Conservation (phyloP, 2,113 vertebrate genomes). For the Rutilus rutilus region DNA sequence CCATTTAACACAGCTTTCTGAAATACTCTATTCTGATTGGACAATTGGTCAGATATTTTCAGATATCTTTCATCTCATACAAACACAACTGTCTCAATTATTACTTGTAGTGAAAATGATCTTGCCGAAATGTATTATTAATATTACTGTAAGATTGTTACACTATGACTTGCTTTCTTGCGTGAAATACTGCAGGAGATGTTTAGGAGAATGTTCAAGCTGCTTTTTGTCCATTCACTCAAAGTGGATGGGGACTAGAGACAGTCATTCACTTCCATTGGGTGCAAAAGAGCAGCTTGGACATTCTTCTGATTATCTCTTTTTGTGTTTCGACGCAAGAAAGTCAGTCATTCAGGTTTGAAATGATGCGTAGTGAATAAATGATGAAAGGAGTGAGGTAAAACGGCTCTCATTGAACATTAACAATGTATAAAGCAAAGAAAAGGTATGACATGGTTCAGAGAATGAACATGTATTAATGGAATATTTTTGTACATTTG, state of each 20-base stretch:
- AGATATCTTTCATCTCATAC: too few relatives aligned
- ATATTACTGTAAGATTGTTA: too few relatives aligned
- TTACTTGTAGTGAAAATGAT: not conserved
- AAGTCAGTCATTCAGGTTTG: not conserved
- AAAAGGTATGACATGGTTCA: not conserved
- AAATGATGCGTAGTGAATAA: not conserved
- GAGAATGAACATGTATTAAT: not conserved
- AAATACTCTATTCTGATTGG: not conserved
- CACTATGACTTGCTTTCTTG: not conserved
- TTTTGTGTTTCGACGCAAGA: not conserved
- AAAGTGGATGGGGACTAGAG: not conserved
- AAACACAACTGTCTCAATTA: not conserved
- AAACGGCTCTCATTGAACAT: not conserved
- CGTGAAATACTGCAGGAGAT: not conserved
- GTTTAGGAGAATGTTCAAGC: not conserved
- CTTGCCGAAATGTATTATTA: not conserved
- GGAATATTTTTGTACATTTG: not conserved
- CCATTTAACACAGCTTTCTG: not conserved
- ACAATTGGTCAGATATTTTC: not conserved
- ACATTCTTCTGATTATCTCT: not conserved
- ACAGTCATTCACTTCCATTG: not conserved
- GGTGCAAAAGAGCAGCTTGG: not conserved
- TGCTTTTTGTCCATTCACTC: not conserved
- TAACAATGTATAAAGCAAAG: not conserved
- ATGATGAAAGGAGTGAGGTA: not conserved